A percentile compares a stretch with the other conserved stretches of the same genome.
phyloP scores from a whole-genome alignment of 2,888 invertebrate genomes.

The Lysandra bellargus region DNA sequence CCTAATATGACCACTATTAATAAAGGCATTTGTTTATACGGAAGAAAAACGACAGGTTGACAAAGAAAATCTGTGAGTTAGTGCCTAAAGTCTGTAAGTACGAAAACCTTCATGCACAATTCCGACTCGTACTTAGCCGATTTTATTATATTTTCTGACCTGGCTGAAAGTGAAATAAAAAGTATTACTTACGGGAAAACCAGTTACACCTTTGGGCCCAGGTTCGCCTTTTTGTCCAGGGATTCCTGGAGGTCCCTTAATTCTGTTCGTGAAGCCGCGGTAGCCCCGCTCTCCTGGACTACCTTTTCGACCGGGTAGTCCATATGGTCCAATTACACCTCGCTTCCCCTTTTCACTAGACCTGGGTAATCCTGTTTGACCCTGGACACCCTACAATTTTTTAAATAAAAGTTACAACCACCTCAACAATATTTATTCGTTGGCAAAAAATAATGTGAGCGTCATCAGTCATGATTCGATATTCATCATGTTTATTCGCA shows the following conservation, averaged over 20 bases:
- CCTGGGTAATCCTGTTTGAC: not conserved
- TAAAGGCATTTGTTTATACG: no score
- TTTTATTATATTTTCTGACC: no score
- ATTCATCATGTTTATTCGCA: no score
- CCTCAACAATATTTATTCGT: not conserved
- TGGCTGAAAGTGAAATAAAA: not conserved
- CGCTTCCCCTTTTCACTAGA: not conserved
- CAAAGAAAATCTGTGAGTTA: no score
- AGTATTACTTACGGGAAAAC: not conserved
- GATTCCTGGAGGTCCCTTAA: not conserved
- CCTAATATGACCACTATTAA: no score
- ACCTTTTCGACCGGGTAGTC: not conserved
- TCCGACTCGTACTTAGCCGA: no score
- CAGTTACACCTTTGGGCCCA: not conserved
- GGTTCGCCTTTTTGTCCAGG: slow-evolving; percentile 6
- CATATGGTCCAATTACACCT: not conserved
- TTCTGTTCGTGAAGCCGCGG: not conserved
- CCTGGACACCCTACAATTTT: not conserved
- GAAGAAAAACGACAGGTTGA: no score
- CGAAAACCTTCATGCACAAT: no score
- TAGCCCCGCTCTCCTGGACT: not conserved
- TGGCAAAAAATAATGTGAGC: no score
- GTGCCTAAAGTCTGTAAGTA: no score
- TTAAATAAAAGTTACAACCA: not conserved
- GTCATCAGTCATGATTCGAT: no score